phyloP scores from a whole-genome alignment of 2,888 invertebrate genomes.

The Eupithecia centaureata region DNA sequence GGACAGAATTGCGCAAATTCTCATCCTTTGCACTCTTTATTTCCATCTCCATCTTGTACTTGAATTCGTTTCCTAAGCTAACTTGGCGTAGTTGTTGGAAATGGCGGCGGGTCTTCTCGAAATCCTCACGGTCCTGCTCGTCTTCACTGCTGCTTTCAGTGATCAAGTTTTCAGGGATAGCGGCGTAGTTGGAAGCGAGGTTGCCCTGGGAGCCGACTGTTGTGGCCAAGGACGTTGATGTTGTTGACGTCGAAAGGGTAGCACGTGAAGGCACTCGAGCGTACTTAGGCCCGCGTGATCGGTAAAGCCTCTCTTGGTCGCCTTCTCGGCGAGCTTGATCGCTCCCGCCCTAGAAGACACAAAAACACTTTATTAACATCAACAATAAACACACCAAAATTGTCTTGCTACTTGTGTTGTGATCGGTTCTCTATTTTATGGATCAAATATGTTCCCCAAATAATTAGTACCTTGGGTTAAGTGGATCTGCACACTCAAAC shows the following conservation, averaged over 20 bases:
- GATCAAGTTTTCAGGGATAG: constrained; percentile 72
- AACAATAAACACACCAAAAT: constrained; percentile 12
- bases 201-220: constrained; percentile 79
- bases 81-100: constrained; percentile 86
- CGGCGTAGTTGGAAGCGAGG: constrained; percentile 73
- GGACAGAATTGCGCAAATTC: constrained; percentile 84
- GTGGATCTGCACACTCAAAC: constrained; percentile 52
- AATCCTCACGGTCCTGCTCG: constrained; percentile 69
- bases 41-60: constrained; percentile 86
- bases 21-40: constrained; percentile 85
- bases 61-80: constrained; percentile 86
- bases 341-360: constrained; percentile 71
- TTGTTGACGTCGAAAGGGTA: constrained; percentile 84
- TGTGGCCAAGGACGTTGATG: constrained; percentile 85
- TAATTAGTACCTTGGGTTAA: constrained; percentile 52
- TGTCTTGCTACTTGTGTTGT: constrained; percentile 9
- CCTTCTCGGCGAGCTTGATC: constrained; percentile 73
- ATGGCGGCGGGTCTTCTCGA: constrained; percentile 83
- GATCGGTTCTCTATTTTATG: not conserved
- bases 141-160: constrained; percentile 81
- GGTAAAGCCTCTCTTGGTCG: constrained; percentile 77
- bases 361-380: constrained; percentile 40
- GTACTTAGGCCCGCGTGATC: constrained; percentile 75
- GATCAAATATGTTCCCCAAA: constrained; percentile 9
- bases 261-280: constrained; percentile 78